Evolutionary conservation across 1,140 invertebrate genomes (phyloP), one percentile per base, ranked within the genome.

Genomic region (Pissodes strobi): DNA sequence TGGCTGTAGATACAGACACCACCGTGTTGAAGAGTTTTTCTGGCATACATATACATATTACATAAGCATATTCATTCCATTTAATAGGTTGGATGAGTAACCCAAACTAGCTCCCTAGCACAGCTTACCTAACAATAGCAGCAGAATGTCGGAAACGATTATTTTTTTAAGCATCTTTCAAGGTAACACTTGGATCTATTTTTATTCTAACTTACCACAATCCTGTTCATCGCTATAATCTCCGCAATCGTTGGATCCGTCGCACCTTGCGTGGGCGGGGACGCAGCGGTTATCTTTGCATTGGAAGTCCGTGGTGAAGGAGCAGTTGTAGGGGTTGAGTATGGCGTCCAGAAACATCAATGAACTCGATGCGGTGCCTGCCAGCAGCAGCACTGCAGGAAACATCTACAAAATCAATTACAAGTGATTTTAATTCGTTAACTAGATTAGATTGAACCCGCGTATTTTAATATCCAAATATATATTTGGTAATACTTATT

Each of bases 191-290:
- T 46, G 17, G 6, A 3, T n/a, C n/a, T n/a, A n/a, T n/a, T n/a
- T n/a, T n/a, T n/a, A n/a, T n/a, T n/a, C n/a, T 6, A 57, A 64
- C 64, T 69, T 69, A 80, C 80, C 71, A 76, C 88, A 90, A 61
- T 83, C 79, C 65, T 81, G 68, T 74, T 93, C 90, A 75, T 92
- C 90, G 39, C 83, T 84, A 37, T 82, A 83, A 75, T 86, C 82
- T 4, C 74, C 69, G 73, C 90, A 93, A 72, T 93, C 87, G 48
- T 80, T 77, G 56, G 82, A 76, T 1, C 87, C 86, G 78, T 94
- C 88, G 79, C 92, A 94, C 12, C 82, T 79, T 76, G 83, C 85
- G 1, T 79, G 75, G 30, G 76, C 70, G 5, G 69, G 64, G 8
- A 78, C 48, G 53, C 76, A 78, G 21, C 66, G 46, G 27, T 55